Conservation (phyloP, 2,888 invertebrate species). For the Eurytoma adleriae region DNA sequence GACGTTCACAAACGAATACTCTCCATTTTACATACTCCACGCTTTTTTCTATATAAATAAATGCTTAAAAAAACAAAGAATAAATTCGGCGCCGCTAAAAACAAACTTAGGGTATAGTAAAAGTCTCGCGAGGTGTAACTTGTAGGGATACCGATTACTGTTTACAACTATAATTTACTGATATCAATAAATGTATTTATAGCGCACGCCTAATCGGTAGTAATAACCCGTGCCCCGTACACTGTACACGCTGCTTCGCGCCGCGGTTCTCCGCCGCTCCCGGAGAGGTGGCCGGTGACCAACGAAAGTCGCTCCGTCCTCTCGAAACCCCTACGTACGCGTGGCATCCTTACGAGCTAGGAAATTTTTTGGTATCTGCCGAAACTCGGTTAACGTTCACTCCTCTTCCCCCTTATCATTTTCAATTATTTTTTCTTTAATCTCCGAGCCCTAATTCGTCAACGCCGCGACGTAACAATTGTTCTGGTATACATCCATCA, state of each 20-base stretch:
- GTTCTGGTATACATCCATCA: conserved; percentile 68
- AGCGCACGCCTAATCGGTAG: conserved; percentile 70
- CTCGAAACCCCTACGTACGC: conserved; percentile 19
- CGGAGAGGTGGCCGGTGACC: neutral
- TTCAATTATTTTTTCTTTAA: conserved; percentile 56
- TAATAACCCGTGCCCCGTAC: conserved; percentile 65
- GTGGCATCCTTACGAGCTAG: conserved; percentile 48
- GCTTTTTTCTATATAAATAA: conserved; percentile 21
- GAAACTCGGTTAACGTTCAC: conserved; percentile 62
- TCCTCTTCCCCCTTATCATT: conserved; percentile 38
- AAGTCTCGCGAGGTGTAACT: conserved; percentile 54
- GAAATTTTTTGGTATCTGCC: conserved; percentile 65
- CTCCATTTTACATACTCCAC: conserved; percentile 17
- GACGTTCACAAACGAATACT: conserved; percentile 38
- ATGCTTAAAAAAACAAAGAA: neutral
- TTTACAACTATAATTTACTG: conserved; percentile 67
- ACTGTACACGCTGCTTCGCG: conserved; percentile 67
- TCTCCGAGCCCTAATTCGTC: conserved; percentile 62
- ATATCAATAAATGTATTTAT: conserved; percentile 70
- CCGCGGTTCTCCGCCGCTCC: neutral
- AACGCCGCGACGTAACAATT: conserved; percentile 71
- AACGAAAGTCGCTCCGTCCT: conserved; percentile 28
- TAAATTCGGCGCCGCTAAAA: neutral
- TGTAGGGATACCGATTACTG: conserved; percentile 67
- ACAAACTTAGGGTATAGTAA: conserved; percentile 3